Evolutionary conservation across 2,888 invertebrate species (phyloP), one percentile per base, ranked within the genome.

Genomic region (Pycnomerus fuliginosus): DNA sequence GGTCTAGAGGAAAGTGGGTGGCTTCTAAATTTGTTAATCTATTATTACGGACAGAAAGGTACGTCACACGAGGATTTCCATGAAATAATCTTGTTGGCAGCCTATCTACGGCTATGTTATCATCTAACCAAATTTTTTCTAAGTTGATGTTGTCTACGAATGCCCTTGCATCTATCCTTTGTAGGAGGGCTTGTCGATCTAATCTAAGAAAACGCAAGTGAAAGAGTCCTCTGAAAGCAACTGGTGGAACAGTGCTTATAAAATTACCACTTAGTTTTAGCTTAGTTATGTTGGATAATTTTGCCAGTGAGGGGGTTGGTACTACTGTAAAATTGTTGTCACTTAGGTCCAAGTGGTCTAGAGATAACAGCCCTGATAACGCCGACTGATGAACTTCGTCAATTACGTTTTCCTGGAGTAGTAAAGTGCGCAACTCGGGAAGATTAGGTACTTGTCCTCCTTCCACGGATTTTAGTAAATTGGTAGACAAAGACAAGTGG

Each of bases 131-230:
- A 56, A 90, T 80, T 51, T 80, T 80, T 67, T 90, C 87, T 54
- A 90, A 74, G 65, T 88, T 85, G 17, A 90, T 86, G 70, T 90
- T 90, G 74, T 90, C 90, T 46, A 87, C 86, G 68, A 90, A 90
- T 36, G 90, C 86, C 69, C 88, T 74, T 13, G 85, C 78, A 72
- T 90, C 87, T 57, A 91, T 83, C 65, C 75, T 79, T 51, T 77
- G 76, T 55, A 91, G 75, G 55, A 79, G 76, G 60, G 80, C 80
- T 60, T 85, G 76, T 60, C 83, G 78, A 71, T 83, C 83, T 62
- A 91, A 74, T 67, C 84, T 84, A 63, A 91, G 76, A 67, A 80
- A 82, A 66, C 82, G 82, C 57, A 91, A 76, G 71, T 88, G 86
- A 70, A 89, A 88, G 44, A 94, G 80, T 69, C 90, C 90, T 62